These are phyloP conservation scores for Megalops cyprinoides DNA, from an alignment of 2,797 vertebrate species.

Conservation along the genomic window DNA sequence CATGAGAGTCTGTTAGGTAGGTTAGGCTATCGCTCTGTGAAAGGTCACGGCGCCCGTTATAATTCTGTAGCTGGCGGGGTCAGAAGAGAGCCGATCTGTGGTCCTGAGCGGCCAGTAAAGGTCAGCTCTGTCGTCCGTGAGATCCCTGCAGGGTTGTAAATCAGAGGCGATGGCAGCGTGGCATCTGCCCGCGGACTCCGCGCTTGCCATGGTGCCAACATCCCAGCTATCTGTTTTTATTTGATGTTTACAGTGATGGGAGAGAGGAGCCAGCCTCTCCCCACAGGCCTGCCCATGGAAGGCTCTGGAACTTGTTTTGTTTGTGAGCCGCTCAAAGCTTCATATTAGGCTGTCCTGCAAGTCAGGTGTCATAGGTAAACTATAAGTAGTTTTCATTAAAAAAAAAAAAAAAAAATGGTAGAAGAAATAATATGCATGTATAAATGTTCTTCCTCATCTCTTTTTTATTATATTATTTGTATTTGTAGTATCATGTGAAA, in stretches of 20 bases:
- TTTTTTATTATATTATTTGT: no score
- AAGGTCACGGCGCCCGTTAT: neutral
- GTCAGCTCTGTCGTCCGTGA: neutral
- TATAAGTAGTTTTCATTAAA: no score
- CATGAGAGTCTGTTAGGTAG: no score
- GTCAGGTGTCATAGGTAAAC: no score
- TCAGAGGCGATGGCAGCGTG: constrained; percentile 14
- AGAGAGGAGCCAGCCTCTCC: neutral
- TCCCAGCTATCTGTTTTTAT: neutral
- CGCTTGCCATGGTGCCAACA: neutral
- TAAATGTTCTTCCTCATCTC: no score
- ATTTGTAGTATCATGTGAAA: no score
- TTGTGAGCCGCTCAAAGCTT: no score
- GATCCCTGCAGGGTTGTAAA: neutral
- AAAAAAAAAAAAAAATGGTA: no score
- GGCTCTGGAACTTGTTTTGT: neutral
- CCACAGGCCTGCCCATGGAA: neutral
- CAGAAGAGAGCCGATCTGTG: neutral
- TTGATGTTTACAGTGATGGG: neutral
- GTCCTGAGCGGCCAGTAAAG: neutral
- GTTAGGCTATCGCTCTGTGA: neutral
- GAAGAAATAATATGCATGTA: no score
- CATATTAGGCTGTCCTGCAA: no score
- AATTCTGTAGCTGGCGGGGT: constrained; percentile 5
- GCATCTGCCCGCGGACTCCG: neutral